Evolutionary conservation across 2,888 invertebrate species (phyloP).

Genomic region (Masnerella sp.): DNA sequence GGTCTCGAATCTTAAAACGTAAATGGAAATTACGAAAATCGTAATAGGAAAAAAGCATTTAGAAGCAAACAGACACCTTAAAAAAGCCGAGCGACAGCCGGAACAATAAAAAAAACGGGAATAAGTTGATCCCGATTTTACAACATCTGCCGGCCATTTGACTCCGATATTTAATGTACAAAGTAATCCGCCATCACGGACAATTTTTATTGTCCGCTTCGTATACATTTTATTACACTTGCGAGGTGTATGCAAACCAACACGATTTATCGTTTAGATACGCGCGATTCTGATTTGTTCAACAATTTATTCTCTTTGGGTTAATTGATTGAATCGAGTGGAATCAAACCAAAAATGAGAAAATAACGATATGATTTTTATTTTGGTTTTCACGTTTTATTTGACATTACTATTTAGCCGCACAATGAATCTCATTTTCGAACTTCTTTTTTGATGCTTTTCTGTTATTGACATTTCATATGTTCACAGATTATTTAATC

Average conservation of each 20-base stretch:
- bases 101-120: constrained; percentile 36
- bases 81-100: constrained; percentile 32
- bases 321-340: constrained; percentile 34
- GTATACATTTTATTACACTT: constrained; percentile 14
- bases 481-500: no score
- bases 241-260: constrained; percentile 34
- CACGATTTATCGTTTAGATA: constrained; percentile 34
- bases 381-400: not conserved
- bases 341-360: not conserved
- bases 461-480: no score
- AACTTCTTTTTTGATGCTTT: no score
- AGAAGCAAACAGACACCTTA: constrained; percentile 26
- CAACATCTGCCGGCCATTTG: constrained; percentile 37
- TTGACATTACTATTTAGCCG: no score
- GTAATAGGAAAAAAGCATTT: constrained; percentile 17
- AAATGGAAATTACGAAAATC: constrained; percentile 23
- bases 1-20: constrained; percentile 25
- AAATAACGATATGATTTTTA: not conserved
- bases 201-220: constrained; percentile 11
- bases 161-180: constrained; percentile 41
- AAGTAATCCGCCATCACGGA: constrained; percentile 31
- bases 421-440: no score
- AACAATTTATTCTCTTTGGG: constrained; percentile 30
- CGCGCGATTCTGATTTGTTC: constrained; percentile 34
- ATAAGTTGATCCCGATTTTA: constrained; percentile 33